Evolutionary conservation across 2,888 invertebrate species (phyloP), one percentile per base, ranked within the genome.

Genomic region (Argyra leucocephala): DNA sequence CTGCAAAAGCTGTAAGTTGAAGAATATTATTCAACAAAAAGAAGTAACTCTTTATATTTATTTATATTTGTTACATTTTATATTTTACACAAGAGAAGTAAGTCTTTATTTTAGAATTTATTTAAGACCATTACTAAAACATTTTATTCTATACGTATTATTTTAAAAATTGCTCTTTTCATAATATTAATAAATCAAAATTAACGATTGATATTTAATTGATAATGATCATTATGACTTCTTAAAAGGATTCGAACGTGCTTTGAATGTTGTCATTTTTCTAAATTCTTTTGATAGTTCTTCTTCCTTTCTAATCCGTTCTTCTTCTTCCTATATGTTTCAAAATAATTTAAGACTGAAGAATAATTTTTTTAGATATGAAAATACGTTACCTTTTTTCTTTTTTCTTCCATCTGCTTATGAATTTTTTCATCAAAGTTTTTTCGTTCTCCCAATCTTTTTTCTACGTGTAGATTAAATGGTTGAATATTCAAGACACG

Each of bases 171-270:
- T n/a, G n/a, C n/a, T n/a, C n/a, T n/a, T n/a, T n/a, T n/a, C n/a
- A n/a, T n/a, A 31, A 31, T 31, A 31, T 31, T 31, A 31, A 31
- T 6, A 31, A 31, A 10, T 31, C 3, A 31, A 31, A 31, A 31
- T 31, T n/a, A 6, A 31, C 9, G 12, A 31, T 6, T 31, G 9
- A 12, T 31, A 31, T 12, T 31, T 31, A 31, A 10, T 31, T 31
- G 7, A 31, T 31, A 31, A 31, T 31, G 7, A 6, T 6, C 26
- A 26, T 31, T 10, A 3, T 18, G 18, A 1, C 48, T 74, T 73
- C 70, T 78, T 78, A 68, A 78, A 78, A 58, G 78, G 78, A 72
- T 78, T 79, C 70, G 76, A 78, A 71, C 76, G 74, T 65, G 79
- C 79, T 73, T 79, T 78, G 66, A 78, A 78, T 66, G 73, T 71